A percentile compares a stretch with the other conserved stretches of the same genome.
Evolutionary conservation across 2,113 vertebrate species (phyloP).

Genomic region (Hyla sarda): DNA sequence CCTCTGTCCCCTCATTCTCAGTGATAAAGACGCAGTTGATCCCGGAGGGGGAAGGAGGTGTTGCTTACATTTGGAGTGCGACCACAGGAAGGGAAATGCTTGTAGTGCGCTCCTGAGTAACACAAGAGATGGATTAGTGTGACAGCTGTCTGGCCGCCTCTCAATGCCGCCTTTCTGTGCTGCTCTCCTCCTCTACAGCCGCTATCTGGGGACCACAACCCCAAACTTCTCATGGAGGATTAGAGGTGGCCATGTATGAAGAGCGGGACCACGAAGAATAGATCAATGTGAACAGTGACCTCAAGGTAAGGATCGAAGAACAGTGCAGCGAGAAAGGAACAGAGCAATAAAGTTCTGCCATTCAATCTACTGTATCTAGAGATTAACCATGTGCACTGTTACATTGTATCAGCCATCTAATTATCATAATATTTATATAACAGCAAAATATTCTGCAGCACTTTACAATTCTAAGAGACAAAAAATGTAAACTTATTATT

Average conservation of each 20-base stretch:
- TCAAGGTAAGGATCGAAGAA: constrained; percentile 7
- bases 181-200: not conserved
- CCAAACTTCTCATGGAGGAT: not conserved
- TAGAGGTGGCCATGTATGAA: not conserved
- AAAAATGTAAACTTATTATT: no score
- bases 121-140: constrained; percentile 44
- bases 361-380: not conserved
- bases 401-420: not conserved
- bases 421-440: no score
- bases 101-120: constrained; percentile 24
- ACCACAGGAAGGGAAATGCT: not conserved
- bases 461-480: no score
- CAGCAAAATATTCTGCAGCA: no score
- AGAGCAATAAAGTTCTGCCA: constrained; percentile 20
- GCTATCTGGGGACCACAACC: not conserved
- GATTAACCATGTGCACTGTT: not conserved
- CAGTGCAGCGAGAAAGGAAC: not conserved
- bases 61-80: not conserved
- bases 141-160: constrained; percentile 31
- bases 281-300: constrained; percentile 17
- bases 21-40: constrained; percentile 13
- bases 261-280: not conserved
- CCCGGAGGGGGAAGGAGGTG: constrained; percentile 35
- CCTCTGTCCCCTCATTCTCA: not conserved
- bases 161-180: constrained; percentile 25